Evolutionary conservation across 2,113 vertebrate genomes (phyloP).

Genomic region (Murina feae): DNA sequence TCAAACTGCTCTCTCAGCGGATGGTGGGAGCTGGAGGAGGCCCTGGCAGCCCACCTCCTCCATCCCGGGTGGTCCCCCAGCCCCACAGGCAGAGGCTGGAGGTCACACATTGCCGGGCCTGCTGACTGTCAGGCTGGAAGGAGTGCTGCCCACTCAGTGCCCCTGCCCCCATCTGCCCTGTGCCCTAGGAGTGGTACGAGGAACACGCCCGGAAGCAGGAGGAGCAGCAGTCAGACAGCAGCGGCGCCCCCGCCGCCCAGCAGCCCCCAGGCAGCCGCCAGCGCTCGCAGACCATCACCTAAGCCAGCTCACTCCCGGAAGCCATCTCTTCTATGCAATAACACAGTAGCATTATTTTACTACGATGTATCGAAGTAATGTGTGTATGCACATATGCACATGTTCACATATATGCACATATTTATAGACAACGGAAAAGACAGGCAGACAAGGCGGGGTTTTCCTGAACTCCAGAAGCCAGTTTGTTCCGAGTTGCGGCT

Average conservation of each 20-base stretch:
- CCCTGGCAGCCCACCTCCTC: neutral
- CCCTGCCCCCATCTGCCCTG: neutral
- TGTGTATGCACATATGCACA: neutral
- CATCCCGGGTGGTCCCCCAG: neutral
- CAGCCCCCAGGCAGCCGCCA: slow-evolving; percentile 70
- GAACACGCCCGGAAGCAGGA: slow-evolving; percentile 88
- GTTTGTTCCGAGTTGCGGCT: neutral
- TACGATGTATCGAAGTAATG: neutral
- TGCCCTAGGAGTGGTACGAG: slow-evolving; percentile 91
- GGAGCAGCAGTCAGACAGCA: slow-evolving; percentile 63
- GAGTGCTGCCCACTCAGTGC: neutral
- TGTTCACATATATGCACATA: slow-evolving; percentile 38
- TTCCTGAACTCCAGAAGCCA: neutral
- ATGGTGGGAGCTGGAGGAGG: neutral
- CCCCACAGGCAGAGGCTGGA: neutral
- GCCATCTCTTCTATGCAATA: slow-evolving; percentile 81
- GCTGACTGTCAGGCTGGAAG: fast-evolving
- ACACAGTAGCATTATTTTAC: slow-evolving; percentile 65
- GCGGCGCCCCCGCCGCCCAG: slow-evolving; percentile 51
- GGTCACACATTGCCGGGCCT: no score
- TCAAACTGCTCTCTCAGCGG: neutral
- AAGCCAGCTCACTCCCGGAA: neutral
- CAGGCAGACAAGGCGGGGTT: neutral
- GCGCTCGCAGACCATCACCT: slow-evolving; percentile 85
- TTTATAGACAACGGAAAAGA: neutral